Evolutionary conservation across 23 tunicate genomes (phyloP).

Genomic region (Trididemnum nubilum): DNA sequence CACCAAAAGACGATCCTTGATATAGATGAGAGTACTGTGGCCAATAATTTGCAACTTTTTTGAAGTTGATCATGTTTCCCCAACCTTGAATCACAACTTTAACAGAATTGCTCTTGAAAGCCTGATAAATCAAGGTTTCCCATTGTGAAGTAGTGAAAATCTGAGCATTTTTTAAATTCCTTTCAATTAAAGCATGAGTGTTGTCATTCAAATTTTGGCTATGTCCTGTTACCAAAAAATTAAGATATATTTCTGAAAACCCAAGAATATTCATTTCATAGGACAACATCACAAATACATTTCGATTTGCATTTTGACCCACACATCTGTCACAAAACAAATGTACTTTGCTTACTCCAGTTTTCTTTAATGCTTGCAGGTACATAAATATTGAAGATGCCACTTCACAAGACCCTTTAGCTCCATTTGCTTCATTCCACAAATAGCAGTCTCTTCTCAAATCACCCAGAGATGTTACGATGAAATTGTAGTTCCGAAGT

Average conservation of each 20-base stretch:
- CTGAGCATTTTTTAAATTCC: not conserved
- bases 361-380: not conserved
- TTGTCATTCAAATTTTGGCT: not conserved
- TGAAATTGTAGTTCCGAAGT: not conserved
- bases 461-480: not conserved
- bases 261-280: not conserved
- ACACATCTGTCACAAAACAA: not conserved
- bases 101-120: not conserved
- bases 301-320: not conserved
- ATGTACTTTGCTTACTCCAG: not conserved
- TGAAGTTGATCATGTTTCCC: not conserved
- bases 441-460: not conserved
- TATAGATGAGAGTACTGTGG: not conserved
- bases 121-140: not conserved
- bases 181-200: not conserved
- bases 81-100: not conserved
- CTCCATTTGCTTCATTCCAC: not conserved
- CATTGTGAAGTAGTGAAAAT: not conserved
- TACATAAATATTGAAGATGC: not conserved
- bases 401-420: not conserved
- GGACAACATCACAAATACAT: not conserved
- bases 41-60: not conserved
- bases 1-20: not conserved
- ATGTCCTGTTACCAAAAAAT: not conserved
- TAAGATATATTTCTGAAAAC: not conserved